Percentiles rank a stretch among this genome's conserved stretches.
Conservation (phyloP, 2,113 vertebrate species). For the Suricata suricatta region DNA sequence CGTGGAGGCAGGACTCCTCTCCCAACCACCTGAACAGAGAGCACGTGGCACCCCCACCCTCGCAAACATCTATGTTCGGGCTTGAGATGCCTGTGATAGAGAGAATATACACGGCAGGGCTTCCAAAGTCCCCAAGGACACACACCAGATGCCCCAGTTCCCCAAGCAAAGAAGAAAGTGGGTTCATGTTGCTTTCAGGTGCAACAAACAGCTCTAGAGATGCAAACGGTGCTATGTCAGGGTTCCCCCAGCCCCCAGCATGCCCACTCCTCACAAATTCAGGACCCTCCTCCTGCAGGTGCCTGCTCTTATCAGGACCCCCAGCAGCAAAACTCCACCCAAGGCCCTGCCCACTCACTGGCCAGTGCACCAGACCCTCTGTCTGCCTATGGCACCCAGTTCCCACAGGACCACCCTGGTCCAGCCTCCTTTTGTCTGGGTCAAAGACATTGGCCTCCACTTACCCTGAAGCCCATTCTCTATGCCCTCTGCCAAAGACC, state of each 20-base stretch:
- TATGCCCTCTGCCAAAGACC: not conserved
- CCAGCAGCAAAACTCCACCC: not conserved
- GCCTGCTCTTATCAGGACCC: not conserved
- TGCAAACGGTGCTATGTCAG: not conserved
- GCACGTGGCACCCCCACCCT: not conserved
- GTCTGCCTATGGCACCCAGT: not conserved
- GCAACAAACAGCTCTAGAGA: not conserved
- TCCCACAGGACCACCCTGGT: not conserved
- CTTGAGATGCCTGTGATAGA: not conserved
- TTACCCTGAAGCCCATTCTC: not conserved
- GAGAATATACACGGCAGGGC: not conserved
- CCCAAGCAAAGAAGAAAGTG: not conserved
- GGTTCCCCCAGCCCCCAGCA: not conserved
- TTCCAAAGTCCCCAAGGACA: not conserved
- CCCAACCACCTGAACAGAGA: not conserved
- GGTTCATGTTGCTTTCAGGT: not conserved
- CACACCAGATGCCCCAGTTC: not conserved
- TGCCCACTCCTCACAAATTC: not conserved
- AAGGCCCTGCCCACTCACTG: not conserved
- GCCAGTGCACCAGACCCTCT: fast-evolving
- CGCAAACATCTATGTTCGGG: not conserved
- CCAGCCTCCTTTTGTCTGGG: not conserved
- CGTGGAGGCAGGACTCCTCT: not conserved
- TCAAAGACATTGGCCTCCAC: not conserved
- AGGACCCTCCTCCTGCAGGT: not conserved